These are phyloP conservation scores for Sebastes alutus DNA, from an alignment of 2,797 vertebrate genomes.

Conservation along the genomic window DNA sequence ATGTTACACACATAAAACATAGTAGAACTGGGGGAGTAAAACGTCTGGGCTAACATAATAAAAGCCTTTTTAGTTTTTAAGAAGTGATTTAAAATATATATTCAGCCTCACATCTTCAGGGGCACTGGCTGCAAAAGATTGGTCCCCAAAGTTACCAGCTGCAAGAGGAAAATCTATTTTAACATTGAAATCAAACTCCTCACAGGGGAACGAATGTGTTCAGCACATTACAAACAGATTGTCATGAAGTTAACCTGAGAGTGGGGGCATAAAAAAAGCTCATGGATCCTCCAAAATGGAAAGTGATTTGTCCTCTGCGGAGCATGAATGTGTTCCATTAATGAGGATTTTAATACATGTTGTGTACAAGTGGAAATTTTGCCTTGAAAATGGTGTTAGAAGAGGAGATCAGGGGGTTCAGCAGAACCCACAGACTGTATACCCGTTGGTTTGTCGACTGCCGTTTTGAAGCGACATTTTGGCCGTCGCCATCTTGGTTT, in stretches of 20 bases:
- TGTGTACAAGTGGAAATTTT: background rate
- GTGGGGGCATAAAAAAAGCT: background rate
- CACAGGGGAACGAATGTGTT: background rate
- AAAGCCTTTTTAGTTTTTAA: background rate
- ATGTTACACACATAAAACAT: background rate
- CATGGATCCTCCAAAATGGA: background rate
- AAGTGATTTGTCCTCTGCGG: background rate
- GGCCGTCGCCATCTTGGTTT: fast-evolving
- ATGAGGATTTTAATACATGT: background rate
- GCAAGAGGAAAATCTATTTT: background rate
- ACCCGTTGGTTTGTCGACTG: fast-evolving
- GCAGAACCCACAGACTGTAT: background rate
- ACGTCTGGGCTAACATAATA: background rate
- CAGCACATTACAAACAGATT: background rate
- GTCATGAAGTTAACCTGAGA: background rate
- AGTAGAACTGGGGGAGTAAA: background rate
- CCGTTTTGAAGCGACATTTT: no score
- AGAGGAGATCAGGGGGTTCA: background rate
- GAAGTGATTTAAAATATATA: background rate
- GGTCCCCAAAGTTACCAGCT: background rate
- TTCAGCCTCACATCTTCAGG: background rate
- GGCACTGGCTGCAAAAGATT: background rate
- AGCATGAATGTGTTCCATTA: background rate
- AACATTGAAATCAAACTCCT: background rate
- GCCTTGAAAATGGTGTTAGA: background rate